Percentiles rank a stretch among this genome's conserved stretches.
Evolutionary conservation across 2,888 invertebrate genomes (phyloP).

Genomic region (Sceliomorpha sp.): DNA sequence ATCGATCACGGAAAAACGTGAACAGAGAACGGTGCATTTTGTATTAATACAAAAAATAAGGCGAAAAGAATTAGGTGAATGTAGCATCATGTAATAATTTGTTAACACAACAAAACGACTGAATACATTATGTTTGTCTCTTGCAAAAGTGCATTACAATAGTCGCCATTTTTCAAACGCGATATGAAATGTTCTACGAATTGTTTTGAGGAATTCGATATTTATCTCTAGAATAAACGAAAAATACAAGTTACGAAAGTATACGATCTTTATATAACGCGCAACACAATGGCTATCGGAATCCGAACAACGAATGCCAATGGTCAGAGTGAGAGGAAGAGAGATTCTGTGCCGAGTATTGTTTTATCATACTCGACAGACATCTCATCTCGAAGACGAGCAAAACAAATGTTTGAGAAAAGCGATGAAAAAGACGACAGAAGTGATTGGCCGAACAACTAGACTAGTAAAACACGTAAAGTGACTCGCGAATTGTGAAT

Average conservation of each 20-base stretch:
- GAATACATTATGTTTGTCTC: too few species aligned
- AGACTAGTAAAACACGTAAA: slow-evolving; percentile 46
- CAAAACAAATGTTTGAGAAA: slow-evolving; percentile 11
- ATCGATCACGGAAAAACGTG: slow-evolving; percentile 23
- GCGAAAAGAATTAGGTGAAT: too few species aligned
- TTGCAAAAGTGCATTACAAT: too few species aligned
- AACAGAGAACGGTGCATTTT: slow-evolving; percentile 25
- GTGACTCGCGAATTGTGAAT: slow-evolving; percentile 39
- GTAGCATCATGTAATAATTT: too few species aligned
- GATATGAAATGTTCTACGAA: too few species aligned
- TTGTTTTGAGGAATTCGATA: too few species aligned
- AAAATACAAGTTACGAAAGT: too few species aligned
- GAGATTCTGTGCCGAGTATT: not conserved
- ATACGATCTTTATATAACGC: not conserved
- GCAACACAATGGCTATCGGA: slow-evolving; percentile 53
- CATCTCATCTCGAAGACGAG: slow-evolving; percentile 5
- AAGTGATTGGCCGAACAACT: slow-evolving; percentile 27
- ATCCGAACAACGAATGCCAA: slow-evolving; percentile 52
- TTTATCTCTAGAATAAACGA: too few species aligned
- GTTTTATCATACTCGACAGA: slow-evolving; percentile 4
- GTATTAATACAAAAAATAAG: too few species aligned
- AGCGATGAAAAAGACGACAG: slow-evolving; percentile 8
- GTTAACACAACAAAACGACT: too few species aligned
- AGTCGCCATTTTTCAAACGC: too few species aligned
- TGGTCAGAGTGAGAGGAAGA: slow-evolving; percentile 1